A percentile compares a stretch with the other conserved stretches of the same genome.
These are phyloP conservation scores for Eupeodes luniger DNA, from an alignment of 2,888 invertebrate genomes.

Conservation along the genomic window DNA sequence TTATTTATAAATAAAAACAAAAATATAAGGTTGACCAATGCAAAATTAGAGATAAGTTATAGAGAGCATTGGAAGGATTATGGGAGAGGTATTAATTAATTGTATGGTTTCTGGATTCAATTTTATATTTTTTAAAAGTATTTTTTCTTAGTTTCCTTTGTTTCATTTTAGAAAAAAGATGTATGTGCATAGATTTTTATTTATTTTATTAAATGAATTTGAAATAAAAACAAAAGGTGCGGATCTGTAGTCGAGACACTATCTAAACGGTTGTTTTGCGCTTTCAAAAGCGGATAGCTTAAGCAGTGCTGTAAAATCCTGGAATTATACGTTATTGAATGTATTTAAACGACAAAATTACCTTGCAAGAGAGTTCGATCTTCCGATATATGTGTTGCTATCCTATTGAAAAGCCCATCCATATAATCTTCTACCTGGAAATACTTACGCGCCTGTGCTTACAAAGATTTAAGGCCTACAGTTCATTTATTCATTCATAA, in stretches of 20 bases:
- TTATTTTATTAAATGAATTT: conserved; percentile 69
- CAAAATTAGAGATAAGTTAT: conserved; percentile 49
- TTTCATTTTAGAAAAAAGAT: conserved; percentile 47
- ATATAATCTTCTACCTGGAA: conserved; percentile 48
- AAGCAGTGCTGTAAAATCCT: conserved; percentile 40
- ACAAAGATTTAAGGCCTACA: conserved; percentile 70
- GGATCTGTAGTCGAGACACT: conserved; percentile 43
- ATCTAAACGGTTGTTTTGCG: conserved; percentile 24
- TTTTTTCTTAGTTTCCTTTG: conserved; percentile 42
- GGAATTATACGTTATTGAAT: conserved; percentile 70
- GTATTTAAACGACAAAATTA: conserved; percentile 62
- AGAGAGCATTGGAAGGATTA: conserved; percentile 60
- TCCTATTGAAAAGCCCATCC: conserved; percentile 28
- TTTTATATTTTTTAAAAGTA: conserved; percentile 15
- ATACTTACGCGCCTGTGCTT: conserved; percentile 73
- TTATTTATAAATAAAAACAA: conserved; percentile 67
- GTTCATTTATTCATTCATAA: conserved; percentile 44
- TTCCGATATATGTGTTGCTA: background rate
- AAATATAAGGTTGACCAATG: conserved; percentile 64
- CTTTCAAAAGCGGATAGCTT: conserved; percentile 15
- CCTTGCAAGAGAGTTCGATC: conserved; percentile 30
- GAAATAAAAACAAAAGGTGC: conserved; percentile 74
- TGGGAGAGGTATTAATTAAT: conserved; percentile 27
- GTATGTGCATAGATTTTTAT: conserved; percentile 59
- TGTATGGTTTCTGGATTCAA: conserved; percentile 28